These are phyloP conservation scores for Portevinia maculata DNA, from an alignment of 2,888 invertebrate species.

Conservation along the genomic window DNA sequence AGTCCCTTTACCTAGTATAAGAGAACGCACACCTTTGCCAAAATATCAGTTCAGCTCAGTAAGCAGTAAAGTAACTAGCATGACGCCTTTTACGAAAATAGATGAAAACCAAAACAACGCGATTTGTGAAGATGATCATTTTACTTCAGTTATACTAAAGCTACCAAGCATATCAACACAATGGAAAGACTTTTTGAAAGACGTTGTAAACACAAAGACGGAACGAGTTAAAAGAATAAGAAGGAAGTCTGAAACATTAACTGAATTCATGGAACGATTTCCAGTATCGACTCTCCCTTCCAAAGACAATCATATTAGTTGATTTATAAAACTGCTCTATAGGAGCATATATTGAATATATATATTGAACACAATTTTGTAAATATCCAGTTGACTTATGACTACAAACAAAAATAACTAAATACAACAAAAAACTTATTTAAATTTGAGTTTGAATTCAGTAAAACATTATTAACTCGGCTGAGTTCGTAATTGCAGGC, in stretches of 20 bases:
- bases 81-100: not conserved
- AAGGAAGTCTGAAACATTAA: conserved; percentile 1
- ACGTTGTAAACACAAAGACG: not conserved
- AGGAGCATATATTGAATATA: not conserved
- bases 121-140: not conserved
- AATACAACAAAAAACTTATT: no score
- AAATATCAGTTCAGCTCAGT: not conserved
- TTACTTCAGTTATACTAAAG: not conserved
- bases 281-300: not conserved
- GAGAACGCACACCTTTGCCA: not conserved
- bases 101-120: conserved; percentile 26
- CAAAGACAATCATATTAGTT: no score
- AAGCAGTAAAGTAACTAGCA: not conserved
- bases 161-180: conserved; percentile 24
- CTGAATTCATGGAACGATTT: conserved; percentile 25
- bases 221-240: not conserved
- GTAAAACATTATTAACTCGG: no score
- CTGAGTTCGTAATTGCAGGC: no score
- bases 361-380: no score
- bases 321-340: not conserved
- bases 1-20: not conserved
- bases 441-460: no score
- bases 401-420: no score
- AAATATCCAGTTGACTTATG: no score
- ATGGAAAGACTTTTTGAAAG: conserved; percentile 9